Conservation (phyloP, 2,888 invertebrate genomes). For the Oegoconia quadripuncta region DNA sequence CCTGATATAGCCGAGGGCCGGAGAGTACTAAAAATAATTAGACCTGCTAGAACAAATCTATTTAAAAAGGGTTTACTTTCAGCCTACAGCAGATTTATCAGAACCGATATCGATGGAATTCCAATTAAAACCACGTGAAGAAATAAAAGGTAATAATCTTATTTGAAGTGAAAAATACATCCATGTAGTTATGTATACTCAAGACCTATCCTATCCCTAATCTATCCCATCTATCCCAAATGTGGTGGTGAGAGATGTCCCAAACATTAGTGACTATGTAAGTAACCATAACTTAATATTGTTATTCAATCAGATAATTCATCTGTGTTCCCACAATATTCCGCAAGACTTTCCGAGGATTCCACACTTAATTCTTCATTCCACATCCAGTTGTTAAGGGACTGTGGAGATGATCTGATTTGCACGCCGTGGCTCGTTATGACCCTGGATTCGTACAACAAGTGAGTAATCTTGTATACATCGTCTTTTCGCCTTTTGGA, state of each 20-base stretch:
- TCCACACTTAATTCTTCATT: slow-evolving; percentile 46
- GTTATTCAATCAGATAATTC: slow-evolving; percentile 46
- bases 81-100: slow-evolving; percentile 59
- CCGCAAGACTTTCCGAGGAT: slow-evolving; percentile 51
- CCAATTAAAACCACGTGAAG: slow-evolving; percentile 37
- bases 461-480: slow-evolving; percentile 32
- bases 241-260: no score
- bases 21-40: no score
- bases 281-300: no score
- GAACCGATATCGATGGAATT: slow-evolving; percentile 55
- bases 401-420: slow-evolving; percentile 75
- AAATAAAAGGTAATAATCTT: slow-evolving; percentile 37
- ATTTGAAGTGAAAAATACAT: no score
- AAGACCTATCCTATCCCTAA: no score
- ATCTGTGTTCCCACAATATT: slow-evolving; percentile 28
- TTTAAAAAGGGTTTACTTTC: no score
- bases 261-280: no score
- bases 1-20: no score
- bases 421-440: slow-evolving; percentile 72
- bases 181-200: no score
- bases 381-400: slow-evolving; percentile 60
- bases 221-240: no score
- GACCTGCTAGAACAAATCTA: no score
- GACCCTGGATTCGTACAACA: slow-evolving; percentile 43
- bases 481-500: neutral